Evolutionary conservation across 2,888 invertebrate species (phyloP).

Genomic region (Lasioglossum morio): DNA sequence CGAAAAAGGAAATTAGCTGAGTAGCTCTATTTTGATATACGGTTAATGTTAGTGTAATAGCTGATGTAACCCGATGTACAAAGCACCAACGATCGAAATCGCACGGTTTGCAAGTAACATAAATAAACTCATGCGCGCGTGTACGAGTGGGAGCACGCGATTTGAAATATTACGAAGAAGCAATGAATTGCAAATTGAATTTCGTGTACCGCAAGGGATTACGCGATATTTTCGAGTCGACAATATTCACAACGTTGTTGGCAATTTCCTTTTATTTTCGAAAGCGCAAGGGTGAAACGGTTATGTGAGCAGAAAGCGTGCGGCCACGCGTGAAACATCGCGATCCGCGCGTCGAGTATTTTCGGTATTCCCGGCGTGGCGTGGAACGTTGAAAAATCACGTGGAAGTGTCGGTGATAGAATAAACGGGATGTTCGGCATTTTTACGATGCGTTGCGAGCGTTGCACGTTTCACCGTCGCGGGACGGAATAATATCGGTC

Average conservation of each 20-base stretch:
- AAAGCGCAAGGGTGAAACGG: constrained; percentile 11
- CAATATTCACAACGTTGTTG: constrained; percentile 14
- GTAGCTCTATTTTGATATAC: neutral
- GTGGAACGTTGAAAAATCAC: constrained; percentile 47
- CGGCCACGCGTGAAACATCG: constrained; percentile 21
- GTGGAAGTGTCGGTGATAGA: constrained; percentile 84
- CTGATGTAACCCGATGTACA: neutral
- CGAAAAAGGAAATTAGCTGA: neutral
- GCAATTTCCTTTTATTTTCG: constrained; percentile 13
- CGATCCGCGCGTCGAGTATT: constrained; percentile 21
- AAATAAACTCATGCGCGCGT: neutral
- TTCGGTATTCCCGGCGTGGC: constrained; percentile 34
- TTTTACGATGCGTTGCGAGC: constrained; percentile 42
- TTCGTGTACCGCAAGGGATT: constrained; percentile 84
- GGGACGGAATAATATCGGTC: constrained; percentile 44
- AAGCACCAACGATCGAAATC: neutral
- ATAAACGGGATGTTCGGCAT: constrained; percentile 24
- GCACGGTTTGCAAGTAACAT: neutral
- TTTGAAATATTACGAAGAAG: neutral
- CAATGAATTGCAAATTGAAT: constrained; percentile 9
- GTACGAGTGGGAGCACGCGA: neutral
- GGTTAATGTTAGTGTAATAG: neutral
- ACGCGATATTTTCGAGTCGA: constrained; percentile 12
- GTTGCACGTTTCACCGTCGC: constrained; percentile 37
- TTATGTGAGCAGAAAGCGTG: constrained; percentile 12